Base-by-base conservation (phyloP, 2,113 vertebrate genomes). In the Cnemophilus loriae region DNA sequence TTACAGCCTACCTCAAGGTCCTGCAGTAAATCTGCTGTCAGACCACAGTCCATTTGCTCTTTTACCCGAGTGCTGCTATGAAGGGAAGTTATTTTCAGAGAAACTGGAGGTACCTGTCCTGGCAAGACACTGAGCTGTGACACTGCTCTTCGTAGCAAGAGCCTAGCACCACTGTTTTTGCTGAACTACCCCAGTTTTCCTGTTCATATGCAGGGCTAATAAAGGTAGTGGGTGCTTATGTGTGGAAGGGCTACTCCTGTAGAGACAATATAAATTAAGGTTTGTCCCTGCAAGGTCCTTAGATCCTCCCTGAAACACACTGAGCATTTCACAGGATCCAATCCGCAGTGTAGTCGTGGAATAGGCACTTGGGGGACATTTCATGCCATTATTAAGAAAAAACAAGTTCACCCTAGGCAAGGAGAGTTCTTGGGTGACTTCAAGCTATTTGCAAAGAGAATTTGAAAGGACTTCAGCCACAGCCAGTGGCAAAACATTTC, bases 361-460 rank as follows among this genome's bases (percentile, higher is more conserved):
- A 77, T 4, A 87, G 41, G 80, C 52, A 82, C 60, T 22, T 71
- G 32, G 27, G 52, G 30, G n/a, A n/a, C n/a, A n/a, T 7, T 13
- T 84, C 32, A 17, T 57, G 49, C 6, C 50, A 32, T 81, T 64
- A 79, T 7, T 49, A 76, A 78, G 49, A 53, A 81, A 69, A 95
- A 88, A 57, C 5, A 70, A 77, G 37, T 49, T 88, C 68, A 87
- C 47, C 23, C 32, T 49, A 64, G 53, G 69, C 63, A 87, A 90
- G 56, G 37, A 50, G 32, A 78, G 44, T 39, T 92, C 84, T 71
- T 89, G 53, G 49, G 65, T 87, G 90, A 94, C 73, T 81, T 68
- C 35, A 93, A 88, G 65, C 53, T 84, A 84, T 44, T 94, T 64
- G 41, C 64, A 96, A 89, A 84, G 65, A 84, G 52, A 92, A 94